Percentiles rank a stretch among this genome's conserved stretches.
These are phyloP conservation scores for Engystomops pustulosus DNA, from an alignment of 2,113 vertebrate genomes.

Conservation along the genomic window DNA sequence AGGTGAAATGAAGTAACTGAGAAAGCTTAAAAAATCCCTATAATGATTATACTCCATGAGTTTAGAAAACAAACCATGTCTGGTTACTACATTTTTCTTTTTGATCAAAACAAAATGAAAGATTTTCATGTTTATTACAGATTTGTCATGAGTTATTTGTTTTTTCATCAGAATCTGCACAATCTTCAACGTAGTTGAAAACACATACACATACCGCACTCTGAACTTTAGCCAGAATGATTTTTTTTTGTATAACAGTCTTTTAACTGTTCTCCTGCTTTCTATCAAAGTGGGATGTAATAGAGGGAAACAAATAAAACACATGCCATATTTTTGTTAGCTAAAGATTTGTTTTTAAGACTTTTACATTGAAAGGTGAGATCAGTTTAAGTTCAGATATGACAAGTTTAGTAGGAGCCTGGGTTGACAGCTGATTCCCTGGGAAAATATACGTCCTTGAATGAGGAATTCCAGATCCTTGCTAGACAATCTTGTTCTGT, in stretches of 20 bases:
- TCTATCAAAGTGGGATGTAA: conserved; percentile 72
- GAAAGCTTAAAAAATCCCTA: no score
- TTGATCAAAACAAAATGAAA: not conserved
- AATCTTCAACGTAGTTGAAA: not conserved
- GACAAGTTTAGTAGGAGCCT: conserved; percentile 63
- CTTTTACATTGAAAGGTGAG: conserved; percentile 65
- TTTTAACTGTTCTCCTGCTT: conserved; percentile 69
- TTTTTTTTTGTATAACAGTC: conserved; percentile 27
- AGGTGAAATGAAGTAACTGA: no score
- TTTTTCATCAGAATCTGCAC: not conserved
- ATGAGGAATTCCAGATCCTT: conserved; percentile 68
- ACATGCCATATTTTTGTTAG: conserved; percentile 67
- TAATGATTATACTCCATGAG: no score
- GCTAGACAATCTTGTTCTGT: conserved; percentile 60
- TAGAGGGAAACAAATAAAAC: conserved; percentile 65
- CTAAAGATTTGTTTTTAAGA: conserved; percentile 67
- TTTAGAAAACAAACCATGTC: not conserved
- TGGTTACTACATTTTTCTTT: not conserved
- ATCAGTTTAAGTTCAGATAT: conserved; percentile 74
- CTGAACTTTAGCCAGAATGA: not conserved
- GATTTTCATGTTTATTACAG: not conserved
- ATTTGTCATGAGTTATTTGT: not conserved
- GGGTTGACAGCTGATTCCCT: conserved; percentile 63
- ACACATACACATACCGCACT: conserved; percentile 5
- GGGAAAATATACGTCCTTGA: conserved; percentile 61